Conservation (phyloP, 2,888 invertebrate genomes). For the Chaitophorus viminalis region DNA sequence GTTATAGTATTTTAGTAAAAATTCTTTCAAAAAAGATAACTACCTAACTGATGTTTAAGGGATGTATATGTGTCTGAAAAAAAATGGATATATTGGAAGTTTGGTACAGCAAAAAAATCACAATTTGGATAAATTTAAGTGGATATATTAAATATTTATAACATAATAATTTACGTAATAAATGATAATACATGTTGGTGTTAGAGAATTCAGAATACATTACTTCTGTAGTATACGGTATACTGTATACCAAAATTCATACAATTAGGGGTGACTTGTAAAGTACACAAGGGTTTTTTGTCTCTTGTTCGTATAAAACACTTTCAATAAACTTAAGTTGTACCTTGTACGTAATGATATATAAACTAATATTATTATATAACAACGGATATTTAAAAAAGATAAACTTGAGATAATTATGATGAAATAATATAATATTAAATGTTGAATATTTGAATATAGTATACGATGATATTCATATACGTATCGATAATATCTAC, state of each 20-base stretch:
- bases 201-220: no score
- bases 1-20: not conserved
- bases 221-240: no score
- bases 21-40: no score
- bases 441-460: not conserved
- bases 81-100: not conserved
- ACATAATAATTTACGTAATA: no score
- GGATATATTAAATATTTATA: not conserved
- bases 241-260: not conserved
- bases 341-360: not conserved
- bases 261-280: not conserved
- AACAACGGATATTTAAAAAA: not conserved
- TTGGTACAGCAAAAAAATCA: not conserved
- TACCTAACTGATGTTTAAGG: not conserved
- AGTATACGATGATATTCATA: not conserved
- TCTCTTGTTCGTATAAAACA: not conserved
- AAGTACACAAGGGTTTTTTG: not conserved
- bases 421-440: not conserved
- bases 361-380: not conserved
- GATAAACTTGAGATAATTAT: not conserved
- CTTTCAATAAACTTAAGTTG: not conserved
- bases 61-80: not conserved
- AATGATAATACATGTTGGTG: no score
- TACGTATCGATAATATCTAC: not conserved
- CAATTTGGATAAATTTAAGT: constrained; percentile 22